Base-by-base conservation (phyloP, 2,797 vertebrate genomes). In the Malurus splendens region DNA sequence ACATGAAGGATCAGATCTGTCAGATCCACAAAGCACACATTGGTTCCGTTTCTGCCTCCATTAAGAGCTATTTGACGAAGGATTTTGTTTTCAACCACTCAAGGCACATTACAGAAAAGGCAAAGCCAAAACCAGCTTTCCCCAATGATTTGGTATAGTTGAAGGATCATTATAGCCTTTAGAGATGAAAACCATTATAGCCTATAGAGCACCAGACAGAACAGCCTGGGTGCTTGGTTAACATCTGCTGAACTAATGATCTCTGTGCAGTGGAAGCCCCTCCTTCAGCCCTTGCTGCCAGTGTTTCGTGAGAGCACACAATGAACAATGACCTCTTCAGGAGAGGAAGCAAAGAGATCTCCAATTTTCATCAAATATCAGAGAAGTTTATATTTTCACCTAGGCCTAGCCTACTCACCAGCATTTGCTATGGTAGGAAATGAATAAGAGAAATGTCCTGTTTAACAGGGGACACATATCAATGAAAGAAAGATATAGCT, bases 251-350 rank as follows among this genome's bases (percentile, higher is more conserved):
- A 81, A 50, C 22, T 47, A 45, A 54, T 36, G 28, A 61, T 22
- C 8, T 23, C 32, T 52, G 25, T 0, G 0, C n/a, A 64, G 16
- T 7, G 5, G 11, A 83, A 9, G 6, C 4, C 14, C 41, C 15
- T 67, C 19, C n/a, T 50, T 56, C 39, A 42, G 25, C 14, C 9
- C 14, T 32, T 74, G 10, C 47, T 74, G 52, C 4, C 27, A 64
- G 22, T 1, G 2, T 56, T 65, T 64, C 50, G 8, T 30, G 51
- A 74, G 25, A 80, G 39, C 16, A 64, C 4, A 8, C 4, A 52
- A 19, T 3, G 12, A 7, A 14, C 16, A 62, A 15, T 7, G 12
- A 1, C 18, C 5, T 52, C 28, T 33, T 67, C 18, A 22, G 59
- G 15, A 56, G 30, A 67, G 25, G 19, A 74, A 56, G 50, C 12